phyloP scores from a whole-genome alignment of 2,797 vertebrate species.

The Vireo griseus region DNA sequence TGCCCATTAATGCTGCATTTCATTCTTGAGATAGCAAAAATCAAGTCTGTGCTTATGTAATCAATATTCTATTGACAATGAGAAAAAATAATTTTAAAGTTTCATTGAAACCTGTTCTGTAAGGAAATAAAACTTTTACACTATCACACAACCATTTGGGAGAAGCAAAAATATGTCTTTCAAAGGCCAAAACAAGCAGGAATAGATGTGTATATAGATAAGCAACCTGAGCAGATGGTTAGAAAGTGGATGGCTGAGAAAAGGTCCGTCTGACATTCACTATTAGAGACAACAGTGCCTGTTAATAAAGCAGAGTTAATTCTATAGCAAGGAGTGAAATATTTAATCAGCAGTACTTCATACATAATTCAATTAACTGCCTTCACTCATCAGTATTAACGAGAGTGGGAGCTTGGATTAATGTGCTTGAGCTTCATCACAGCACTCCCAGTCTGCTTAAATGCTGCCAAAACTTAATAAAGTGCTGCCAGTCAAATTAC shows the following conservation, averaged over 20 bases:
- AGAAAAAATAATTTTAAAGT: background rate
- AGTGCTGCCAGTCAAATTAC: constrained; percentile 70
- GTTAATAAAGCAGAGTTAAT: constrained; percentile 73
- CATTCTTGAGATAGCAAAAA: background rate
- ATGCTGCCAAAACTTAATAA: constrained; percentile 76
- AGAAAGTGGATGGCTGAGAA: constrained; percentile 46
- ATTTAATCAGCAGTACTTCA: constrained; percentile 80
- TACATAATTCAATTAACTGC: constrained; percentile 82
- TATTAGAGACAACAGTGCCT: constrained; percentile 65
- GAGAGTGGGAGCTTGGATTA: constrained; percentile 71
- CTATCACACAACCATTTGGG: background rate
- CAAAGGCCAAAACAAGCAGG: constrained; percentile 1
- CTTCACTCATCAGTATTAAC: constrained; percentile 77
- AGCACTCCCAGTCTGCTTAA: constrained; percentile 70
- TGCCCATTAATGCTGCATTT: background rate
- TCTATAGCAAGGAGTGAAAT: constrained; percentile 74
- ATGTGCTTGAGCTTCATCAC: constrained; percentile 70
- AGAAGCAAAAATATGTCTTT: background rate
- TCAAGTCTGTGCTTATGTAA: background rate
- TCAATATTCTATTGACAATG: background rate
- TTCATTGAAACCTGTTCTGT: background rate
- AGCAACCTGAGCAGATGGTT: constrained; percentile 58
- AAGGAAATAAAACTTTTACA: background rate
- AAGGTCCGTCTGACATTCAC: constrained; percentile 66
- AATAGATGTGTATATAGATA: background rate